Conservation (phyloP, 2,888 invertebrate genomes). For the Morpho helenor region DNA sequence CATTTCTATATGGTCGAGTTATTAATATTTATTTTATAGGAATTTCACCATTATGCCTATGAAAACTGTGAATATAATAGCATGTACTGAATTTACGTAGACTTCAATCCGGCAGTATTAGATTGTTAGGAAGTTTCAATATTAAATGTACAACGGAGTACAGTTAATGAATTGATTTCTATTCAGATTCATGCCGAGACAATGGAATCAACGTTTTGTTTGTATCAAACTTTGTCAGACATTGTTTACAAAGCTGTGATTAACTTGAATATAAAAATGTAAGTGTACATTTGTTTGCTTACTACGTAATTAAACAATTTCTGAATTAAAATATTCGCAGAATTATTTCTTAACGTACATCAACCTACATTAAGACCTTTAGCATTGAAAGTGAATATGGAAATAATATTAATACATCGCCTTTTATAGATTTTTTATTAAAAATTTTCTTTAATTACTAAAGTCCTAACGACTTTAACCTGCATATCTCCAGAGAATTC, state of each 20-base stretch:
- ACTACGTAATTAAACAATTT: no score
- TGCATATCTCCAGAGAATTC: no score
- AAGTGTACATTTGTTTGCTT: no score
- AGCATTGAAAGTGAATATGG: no score
- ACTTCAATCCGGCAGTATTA: neutral
- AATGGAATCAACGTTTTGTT: slow-evolving; percentile 9
- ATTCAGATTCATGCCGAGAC: slow-evolving; percentile 12
- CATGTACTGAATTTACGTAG: slow-evolving; percentile 1
- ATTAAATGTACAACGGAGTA: slow-evolving; percentile 13
- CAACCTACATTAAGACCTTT: no score
- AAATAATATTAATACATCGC: no score
- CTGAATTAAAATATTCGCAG: no score
- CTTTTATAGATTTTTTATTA: no score
- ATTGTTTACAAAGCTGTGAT: slow-evolving; percentile 1
- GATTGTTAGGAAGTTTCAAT: slow-evolving; percentile 10
- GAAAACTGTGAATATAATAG: neutral
- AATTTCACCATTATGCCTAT: neutral
- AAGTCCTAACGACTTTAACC: no score
- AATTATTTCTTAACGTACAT: no score
- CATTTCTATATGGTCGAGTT: neutral
- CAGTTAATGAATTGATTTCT: slow-evolving; percentile 14
- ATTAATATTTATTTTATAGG: neutral
- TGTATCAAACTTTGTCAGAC: slow-evolving; percentile 4
- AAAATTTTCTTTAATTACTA: no score
- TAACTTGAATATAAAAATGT: neutral